These are phyloP conservation scores for Caenorhabditis inopinata DNA, from an alignment of 1,140 invertebrate genomes.

Conservation along the genomic window DNA sequence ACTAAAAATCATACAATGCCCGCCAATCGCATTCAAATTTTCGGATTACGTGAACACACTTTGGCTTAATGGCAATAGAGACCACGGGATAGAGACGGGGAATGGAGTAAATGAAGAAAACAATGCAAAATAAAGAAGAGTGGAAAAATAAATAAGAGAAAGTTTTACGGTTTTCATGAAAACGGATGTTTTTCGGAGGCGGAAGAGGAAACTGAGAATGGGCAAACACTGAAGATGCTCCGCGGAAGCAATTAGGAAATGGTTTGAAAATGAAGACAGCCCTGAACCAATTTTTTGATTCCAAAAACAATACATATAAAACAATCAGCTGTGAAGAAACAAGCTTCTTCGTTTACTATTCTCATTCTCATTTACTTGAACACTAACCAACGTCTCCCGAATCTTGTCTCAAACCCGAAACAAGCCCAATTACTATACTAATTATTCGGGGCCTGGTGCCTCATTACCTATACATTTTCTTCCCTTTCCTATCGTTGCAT, in stretches of 20 bases:
- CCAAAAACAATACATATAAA: neutral
- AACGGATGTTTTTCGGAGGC: constrained; percentile 22
- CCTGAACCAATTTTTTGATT: neutral
- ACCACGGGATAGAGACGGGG: neutral
- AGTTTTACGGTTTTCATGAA: constrained; percentile 23
- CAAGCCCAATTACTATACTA: constrained; percentile 23
- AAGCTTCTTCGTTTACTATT: neutral
- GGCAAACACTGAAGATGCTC: neutral
- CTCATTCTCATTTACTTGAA: constrained; percentile 12
- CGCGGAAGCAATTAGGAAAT: neutral
- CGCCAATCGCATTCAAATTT: neutral
- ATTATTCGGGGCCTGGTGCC: constrained; percentile 14
- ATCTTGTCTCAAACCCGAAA: neutral
- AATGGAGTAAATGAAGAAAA: neutral
- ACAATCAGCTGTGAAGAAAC: too few species aligned
- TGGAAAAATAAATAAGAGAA: neutral
- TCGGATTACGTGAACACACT: constrained; percentile 3
- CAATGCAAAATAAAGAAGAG: too few species aligned
- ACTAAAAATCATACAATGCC: too few species aligned
- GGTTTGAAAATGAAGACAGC: neutral
- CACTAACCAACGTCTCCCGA: neutral
- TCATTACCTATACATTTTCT: neutral
- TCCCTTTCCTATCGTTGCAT: neutral
- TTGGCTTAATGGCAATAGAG: neutral
- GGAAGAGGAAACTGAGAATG: constrained; percentile 12